Evolutionary conservation across 2,113 vertebrate species (phyloP), one percentile per base, ranked within the genome.

Genomic region (Pelecanoides urinatrix): DNA sequence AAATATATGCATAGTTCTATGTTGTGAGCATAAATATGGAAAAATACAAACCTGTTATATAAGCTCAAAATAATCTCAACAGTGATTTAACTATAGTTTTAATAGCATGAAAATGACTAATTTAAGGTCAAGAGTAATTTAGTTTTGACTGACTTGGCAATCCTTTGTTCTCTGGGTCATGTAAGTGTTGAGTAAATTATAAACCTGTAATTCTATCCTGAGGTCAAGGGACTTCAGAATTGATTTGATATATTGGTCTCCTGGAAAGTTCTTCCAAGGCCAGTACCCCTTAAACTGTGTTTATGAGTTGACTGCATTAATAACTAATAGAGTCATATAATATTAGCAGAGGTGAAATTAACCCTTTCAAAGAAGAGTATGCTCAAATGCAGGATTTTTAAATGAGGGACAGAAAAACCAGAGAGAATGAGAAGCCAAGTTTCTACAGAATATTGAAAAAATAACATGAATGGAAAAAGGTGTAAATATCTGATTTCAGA

Each of bases 181-280:
- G 42, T 77, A 97, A 95, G 91, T 94, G 94, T 59, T 96, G 89
- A 95, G 96, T 96, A 97, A 97, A 97, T 97, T 85, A 97, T 97
- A 95, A 97, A 96, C 94, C 77, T 94, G 95, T 87, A 96, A 96
- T 92, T 97, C 95, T 94, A 95, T 88, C 92, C 94, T 70, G 74
- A 86, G 95, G 95, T 97, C 96, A 97, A 95, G 63, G 62, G 70
- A 91, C 89, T 97, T 91, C 76, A 96, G 89, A 92, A 95, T 20
- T 91, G 42, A 97, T 94, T 97, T 97, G 84, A 95, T 96, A 76
- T 95, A 97, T 90, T 91, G 84, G 86, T 94, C 74, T 94, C 86
- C 93, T 76, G 74, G 71, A 90, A 97, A 87, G 81, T 96, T 91
- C 91, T 96, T 96, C 87, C 94, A 94, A 97, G 94, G 91, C 91